Evolutionary conservation across 2,888 invertebrate genomes (phyloP).

Genomic region (Camptogramma bilineatum): DNA sequence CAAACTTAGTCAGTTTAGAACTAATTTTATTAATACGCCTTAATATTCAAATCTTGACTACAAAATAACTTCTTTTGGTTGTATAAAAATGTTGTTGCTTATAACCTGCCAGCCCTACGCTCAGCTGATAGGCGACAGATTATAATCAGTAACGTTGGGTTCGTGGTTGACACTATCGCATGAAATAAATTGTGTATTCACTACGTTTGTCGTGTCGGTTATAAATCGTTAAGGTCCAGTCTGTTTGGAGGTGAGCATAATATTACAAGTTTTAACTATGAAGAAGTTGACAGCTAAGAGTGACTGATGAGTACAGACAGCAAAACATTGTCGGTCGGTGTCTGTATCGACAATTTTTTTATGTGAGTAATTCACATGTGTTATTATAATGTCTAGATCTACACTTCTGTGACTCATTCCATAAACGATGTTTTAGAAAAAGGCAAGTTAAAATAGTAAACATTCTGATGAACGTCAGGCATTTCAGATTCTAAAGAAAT

Average conservation of each 20-base stretch:
- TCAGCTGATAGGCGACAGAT: slow-evolving; percentile 54
- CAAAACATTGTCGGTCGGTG: too few relatives aligned
- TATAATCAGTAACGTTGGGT: slow-evolving; percentile 60
- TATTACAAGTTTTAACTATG: slow-evolving; percentile 1
- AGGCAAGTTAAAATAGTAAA: too few relatives aligned
- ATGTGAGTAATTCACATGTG: too few relatives aligned
- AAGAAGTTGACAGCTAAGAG: neutral
- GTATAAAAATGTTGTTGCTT: neutral
- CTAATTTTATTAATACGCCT: too few relatives aligned
- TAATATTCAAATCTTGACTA: neutral
- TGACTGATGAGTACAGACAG: too few relatives aligned
- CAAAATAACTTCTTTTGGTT: neutral
- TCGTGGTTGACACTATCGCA: slow-evolving; percentile 69
- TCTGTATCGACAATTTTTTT: too few relatives aligned
- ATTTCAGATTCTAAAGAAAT: neutral
- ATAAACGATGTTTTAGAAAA: too few relatives aligned
- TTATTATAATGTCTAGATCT: too few relatives aligned
- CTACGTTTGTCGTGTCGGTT: slow-evolving; percentile 53
- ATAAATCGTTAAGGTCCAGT: slow-evolving; percentile 59
- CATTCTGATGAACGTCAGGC: neutral
- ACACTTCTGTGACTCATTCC: too few relatives aligned
- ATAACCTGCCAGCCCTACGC: slow-evolving; percentile 28
- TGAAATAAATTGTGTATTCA: slow-evolving; percentile 71
- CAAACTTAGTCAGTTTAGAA: too few relatives aligned
- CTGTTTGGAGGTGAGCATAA: slow-evolving; percentile 20